These are phyloP conservation scores for Hypena proboscidalis DNA, from an alignment of 2,888 invertebrate species.

Conservation along the genomic window DNA sequence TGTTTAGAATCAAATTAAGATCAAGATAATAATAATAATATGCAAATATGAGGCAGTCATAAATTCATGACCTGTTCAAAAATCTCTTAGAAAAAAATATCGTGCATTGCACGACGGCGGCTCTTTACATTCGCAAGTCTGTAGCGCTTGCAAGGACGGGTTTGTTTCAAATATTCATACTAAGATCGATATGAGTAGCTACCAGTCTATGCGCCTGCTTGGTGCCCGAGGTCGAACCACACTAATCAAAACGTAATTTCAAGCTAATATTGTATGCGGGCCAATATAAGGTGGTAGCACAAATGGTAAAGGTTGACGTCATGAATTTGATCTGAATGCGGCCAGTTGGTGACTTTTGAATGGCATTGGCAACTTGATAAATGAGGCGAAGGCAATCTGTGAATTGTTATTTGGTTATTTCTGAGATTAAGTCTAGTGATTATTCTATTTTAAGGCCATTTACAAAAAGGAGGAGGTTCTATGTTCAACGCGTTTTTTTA, in stretches of 20 bases:
- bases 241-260: constrained; percentile 78
- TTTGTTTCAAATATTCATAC: constrained; percentile 80
- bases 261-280: constrained; percentile 70
- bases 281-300: constrained; percentile 33
- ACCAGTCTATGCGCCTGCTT: constrained; percentile 63
- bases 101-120: constrained; percentile 10
- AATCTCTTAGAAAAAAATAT: no score
- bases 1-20: no score
- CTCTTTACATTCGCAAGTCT: constrained; percentile 47
- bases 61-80: no score
- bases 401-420: no score
- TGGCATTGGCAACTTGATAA: constrained; percentile 17
- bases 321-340: constrained; percentile 45
- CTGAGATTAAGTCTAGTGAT: no score
- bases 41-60: no score
- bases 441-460: no score
- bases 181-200: constrained; percentile 75
- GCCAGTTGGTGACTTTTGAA: constrained; percentile 12
- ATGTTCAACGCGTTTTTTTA: no score
- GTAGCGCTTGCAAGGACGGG: constrained; percentile 70
- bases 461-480: no score
- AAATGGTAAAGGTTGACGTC: constrained; percentile 52
- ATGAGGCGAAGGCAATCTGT: background rate
- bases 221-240: constrained; percentile 63
- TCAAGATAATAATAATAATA: background rate